Evolutionary conservation across 2,797 vertebrate species (phyloP).

Genomic region (Chromobotia macracanthus): DNA sequence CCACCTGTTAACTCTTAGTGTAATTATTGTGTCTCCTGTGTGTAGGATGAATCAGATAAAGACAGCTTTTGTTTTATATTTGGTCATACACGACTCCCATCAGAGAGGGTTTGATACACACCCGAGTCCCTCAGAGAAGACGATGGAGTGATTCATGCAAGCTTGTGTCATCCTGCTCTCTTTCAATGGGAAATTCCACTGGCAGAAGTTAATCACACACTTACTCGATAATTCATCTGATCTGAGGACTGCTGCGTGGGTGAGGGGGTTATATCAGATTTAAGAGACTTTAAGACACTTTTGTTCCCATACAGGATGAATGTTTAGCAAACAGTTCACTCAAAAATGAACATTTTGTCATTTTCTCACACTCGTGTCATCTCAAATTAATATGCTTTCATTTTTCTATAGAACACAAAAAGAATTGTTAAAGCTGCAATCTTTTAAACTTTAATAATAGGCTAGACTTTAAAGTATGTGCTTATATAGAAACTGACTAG

Average conservation of each 20-base stretch:
- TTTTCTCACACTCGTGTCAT: too few species aligned
- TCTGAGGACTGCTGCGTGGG: constrained; percentile 33
- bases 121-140: constrained; percentile 31
- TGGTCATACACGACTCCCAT: constrained; percentile 13
- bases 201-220: constrained; percentile 39
- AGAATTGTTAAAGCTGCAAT: too few species aligned
- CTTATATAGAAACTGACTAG: too few species aligned
- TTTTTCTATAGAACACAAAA: too few species aligned
- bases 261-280: constrained; percentile 19
- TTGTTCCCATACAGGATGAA: constrained; percentile 17
- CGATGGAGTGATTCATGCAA: constrained; percentile 29
- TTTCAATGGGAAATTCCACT: constrained; percentile 43
- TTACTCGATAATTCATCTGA: constrained; percentile 46
- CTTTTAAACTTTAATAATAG: too few species aligned
- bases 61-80: constrained; percentile 11
- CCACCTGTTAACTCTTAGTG: constrained; percentile 9
- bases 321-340: not conserved
- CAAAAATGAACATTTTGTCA: not conserved
- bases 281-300: not conserved
- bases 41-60: constrained; percentile 24
- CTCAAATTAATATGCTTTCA: too few species aligned
- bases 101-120: constrained; percentile 23
- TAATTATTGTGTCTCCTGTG: constrained; percentile 23
- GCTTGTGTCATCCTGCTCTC: constrained; percentile 47
- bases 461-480: too few species aligned